phyloP scores from a whole-genome alignment of 2,888 invertebrate genomes.

The Calliscelio sp. region DNA sequence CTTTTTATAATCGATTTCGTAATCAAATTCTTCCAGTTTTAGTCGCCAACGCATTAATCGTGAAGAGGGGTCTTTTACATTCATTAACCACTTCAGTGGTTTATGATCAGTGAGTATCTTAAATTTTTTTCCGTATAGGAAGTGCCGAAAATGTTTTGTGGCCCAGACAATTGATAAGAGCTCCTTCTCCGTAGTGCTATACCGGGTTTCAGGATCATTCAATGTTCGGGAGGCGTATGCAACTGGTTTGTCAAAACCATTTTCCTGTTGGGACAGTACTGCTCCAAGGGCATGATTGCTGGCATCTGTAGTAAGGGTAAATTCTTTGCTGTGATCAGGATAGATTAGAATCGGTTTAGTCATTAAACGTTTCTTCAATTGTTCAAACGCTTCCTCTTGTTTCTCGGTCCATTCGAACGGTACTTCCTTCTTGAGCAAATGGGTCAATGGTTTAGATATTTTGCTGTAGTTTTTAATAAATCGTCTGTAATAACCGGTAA shows the following conservation, averaged over 20 bases:
- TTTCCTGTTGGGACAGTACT: slow-evolving; percentile 3
- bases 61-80: background rate
- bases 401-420: slow-evolving; percentile 6
- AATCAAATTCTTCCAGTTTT: slow-evolving; percentile 14
- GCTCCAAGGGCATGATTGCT: slow-evolving; percentile 5
- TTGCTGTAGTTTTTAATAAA: slow-evolving; percentile 3
- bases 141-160: slow-evolving; percentile 1
- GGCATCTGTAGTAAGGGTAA: background rate
- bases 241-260: too few species aligned
- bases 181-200: slow-evolving; percentile 13
- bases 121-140: slow-evolving; percentile 7
- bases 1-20: slow-evolving; percentile 6
- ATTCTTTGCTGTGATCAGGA: slow-evolving; percentile 12
- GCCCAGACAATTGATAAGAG: slow-evolving; percentile 6
- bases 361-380: background rate
- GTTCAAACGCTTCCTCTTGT: background rate
- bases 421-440: background rate
- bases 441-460: background rate
- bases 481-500: too few species aligned
- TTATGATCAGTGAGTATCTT: slow-evolving; percentile 25
- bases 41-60: slow-evolving; percentile 20
- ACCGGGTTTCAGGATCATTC: slow-evolving; percentile 1
- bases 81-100: slow-evolving; percentile 16
- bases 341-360: background rate
- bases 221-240: slow-evolving; percentile 10